Evolutionary conservation across 1,140 invertebrate genomes (phyloP).

Genomic region (Meteorus sp.): DNA sequence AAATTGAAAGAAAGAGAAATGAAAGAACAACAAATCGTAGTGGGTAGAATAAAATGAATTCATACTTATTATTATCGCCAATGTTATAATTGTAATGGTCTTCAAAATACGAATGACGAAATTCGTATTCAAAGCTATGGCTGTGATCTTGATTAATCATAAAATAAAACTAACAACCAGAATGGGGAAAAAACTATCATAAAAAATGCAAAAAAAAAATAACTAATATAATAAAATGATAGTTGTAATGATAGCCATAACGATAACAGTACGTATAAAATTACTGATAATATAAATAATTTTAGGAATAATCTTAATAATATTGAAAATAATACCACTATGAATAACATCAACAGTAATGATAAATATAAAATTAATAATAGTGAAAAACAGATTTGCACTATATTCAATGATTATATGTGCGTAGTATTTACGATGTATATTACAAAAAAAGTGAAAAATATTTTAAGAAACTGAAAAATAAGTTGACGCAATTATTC

Average conservation of each 20-base stretch:
- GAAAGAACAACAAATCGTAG: constrained; percentile 24
- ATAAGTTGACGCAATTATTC: not conserved
- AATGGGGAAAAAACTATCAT: too few species aligned
- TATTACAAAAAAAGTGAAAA: constrained; percentile 33
- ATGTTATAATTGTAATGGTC: constrained; percentile 52
- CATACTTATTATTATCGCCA: constrained; percentile 49
- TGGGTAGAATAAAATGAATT: constrained; percentile 35
- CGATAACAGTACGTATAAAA: too few species aligned
- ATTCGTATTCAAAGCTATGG: constrained; percentile 61
- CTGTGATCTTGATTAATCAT: constrained; percentile 57
- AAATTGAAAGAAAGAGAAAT: too few species aligned
- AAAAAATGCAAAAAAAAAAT: too few species aligned
- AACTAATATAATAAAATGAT: constrained; percentile 17
- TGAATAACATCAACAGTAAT: too few species aligned
- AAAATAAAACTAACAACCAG: constrained; percentile 23
- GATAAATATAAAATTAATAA: constrained; percentile 16
- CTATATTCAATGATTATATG: constrained; percentile 48
- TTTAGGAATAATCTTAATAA: too few species aligned
- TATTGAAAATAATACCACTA: too few species aligned
- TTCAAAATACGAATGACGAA: constrained; percentile 50
- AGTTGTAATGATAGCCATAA: constrained; percentile 12
- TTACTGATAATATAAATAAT: too few species aligned
- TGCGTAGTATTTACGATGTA: constrained; percentile 31
- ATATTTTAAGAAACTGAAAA: constrained; percentile 45
- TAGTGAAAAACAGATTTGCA: constrained; percentile 50